phyloP scores from a whole-genome alignment of 2,797 vertebrate genomes.

The Epinephelus malabaricus region DNA sequence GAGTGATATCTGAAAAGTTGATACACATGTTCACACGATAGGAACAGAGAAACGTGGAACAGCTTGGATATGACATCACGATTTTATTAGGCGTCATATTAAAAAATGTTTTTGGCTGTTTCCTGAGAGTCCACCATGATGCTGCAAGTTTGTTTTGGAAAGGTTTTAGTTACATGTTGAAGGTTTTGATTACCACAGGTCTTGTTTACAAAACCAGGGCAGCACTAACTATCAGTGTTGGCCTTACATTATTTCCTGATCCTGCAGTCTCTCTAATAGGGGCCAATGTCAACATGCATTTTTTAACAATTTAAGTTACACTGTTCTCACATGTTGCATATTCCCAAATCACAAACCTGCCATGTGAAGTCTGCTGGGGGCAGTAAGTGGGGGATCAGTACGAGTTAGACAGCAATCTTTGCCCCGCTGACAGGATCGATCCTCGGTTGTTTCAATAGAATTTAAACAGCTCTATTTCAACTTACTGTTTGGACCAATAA shows the following conservation, averaged over 20 bases:
- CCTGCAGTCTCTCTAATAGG: not conserved
- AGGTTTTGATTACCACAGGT: not conserved
- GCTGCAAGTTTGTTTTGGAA: not conserved
- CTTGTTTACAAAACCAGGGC: not conserved
- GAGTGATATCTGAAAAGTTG: slow-evolving; percentile 50
- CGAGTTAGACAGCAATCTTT: not conserved
- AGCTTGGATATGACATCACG: slow-evolving; percentile 36
- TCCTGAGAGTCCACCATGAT: not conserved
- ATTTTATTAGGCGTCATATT: slow-evolving; percentile 13
- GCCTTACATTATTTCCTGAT: not conserved
- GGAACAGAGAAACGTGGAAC: slow-evolving; percentile 54
- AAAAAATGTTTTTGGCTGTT: not conserved
- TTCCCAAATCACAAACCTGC: not conserved
- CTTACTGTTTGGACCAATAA: not conserved
- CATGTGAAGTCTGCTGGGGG: not conserved
- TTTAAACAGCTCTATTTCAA: too few relatives aligned
- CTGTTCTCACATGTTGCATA: not conserved
- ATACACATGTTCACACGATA: slow-evolving; percentile 67
- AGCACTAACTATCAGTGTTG: not conserved
- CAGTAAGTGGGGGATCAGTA: not conserved
- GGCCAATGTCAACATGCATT: not conserved
- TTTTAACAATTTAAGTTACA: not conserved
- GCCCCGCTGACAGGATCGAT: too few relatives aligned
- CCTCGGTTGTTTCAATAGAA: too few relatives aligned
- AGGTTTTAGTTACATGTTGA: not conserved